A percentile compares a stretch with the other conserved stretches of the same genome.
Conservation (phyloP, 2,113 vertebrate species). For the Paratilapia polleni region DNA sequence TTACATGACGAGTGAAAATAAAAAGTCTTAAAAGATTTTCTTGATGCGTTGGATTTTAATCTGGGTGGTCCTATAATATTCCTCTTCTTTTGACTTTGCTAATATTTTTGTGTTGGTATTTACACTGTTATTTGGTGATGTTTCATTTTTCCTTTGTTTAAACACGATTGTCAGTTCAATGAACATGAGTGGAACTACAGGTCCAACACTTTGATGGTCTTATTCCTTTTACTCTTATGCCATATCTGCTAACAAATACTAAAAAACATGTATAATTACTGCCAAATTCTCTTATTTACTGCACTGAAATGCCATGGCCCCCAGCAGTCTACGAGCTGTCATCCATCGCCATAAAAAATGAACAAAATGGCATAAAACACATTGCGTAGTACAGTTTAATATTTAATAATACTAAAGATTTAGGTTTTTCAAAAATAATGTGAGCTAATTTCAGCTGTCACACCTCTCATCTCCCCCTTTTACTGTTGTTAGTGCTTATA, state of each 20-base stretch:
- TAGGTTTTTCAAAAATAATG: too few relatives aligned
- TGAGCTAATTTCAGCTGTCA: too few relatives aligned
- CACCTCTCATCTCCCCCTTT: too few relatives aligned
- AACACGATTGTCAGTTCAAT: slow-evolving; percentile 28
- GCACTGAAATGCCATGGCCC: too few relatives aligned
- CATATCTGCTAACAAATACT: background rate
- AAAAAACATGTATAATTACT: background rate
- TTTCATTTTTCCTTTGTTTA: slow-evolving; percentile 22
- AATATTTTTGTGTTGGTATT: slow-evolving; percentile 42
- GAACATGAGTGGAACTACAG: background rate
- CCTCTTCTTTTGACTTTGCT: slow-evolving; percentile 4
- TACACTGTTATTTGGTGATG: slow-evolving; percentile 19
- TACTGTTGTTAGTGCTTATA: too few relatives aligned
- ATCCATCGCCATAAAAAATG: too few relatives aligned
- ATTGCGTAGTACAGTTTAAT: too few relatives aligned
- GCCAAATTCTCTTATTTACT: background rate
- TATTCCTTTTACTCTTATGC: slow-evolving; percentile 1
- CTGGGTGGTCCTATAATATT: slow-evolving; percentile 38
- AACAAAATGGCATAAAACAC: too few relatives aligned
- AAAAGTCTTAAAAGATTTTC: slow-evolving; percentile 51
- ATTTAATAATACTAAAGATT: too few relatives aligned
- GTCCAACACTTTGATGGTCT: slow-evolving; percentile 9
- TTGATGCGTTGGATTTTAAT: slow-evolving; percentile 51
- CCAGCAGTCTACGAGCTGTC: too few relatives aligned
- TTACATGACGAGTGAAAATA: slow-evolving; percentile 7